Percentiles rank a stretch among this genome's conserved stretches.
phyloP scores from a whole-genome alignment of 2,113 vertebrate species.

The Rhinolophus ferrumequinum region DNA sequence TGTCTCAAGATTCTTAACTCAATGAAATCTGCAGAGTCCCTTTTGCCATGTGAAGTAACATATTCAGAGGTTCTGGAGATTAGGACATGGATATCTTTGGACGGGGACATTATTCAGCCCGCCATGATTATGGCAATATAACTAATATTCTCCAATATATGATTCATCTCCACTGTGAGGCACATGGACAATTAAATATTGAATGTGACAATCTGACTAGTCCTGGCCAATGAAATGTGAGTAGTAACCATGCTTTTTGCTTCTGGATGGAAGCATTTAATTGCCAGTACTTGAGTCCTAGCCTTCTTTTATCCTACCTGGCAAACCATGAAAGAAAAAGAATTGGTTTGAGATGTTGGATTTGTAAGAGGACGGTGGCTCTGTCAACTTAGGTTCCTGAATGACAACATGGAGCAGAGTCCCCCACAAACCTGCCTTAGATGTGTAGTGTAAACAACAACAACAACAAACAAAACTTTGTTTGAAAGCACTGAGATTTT shows the following conservation, averaged over 20 bases:
- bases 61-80: neutral
- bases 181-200: neutral
- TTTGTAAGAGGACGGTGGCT: neutral
- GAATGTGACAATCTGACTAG: neutral
- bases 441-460: neutral
- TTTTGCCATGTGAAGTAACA: neutral
- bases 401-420: neutral
- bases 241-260: neutral
- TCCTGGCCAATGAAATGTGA: neutral
- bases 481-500: constrained; percentile 11
- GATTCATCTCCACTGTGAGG: neutral
- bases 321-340: neutral
- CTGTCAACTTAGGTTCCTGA: neutral
- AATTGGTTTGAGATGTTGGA: neutral
- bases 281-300: neutral
- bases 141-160: neutral
- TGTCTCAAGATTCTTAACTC: neutral
- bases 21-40: neutral
- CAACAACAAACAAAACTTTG: neutral
- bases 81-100: neutral
- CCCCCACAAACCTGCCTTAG: neutral
- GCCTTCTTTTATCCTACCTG: neutral
- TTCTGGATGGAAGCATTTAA: neutral
- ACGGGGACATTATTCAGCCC: neutral
- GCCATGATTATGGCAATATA: too few relatives aligned